Evolutionary conservation across 2,888 invertebrate genomes (phyloP).

Genomic region (Pecten maximus): DNA sequence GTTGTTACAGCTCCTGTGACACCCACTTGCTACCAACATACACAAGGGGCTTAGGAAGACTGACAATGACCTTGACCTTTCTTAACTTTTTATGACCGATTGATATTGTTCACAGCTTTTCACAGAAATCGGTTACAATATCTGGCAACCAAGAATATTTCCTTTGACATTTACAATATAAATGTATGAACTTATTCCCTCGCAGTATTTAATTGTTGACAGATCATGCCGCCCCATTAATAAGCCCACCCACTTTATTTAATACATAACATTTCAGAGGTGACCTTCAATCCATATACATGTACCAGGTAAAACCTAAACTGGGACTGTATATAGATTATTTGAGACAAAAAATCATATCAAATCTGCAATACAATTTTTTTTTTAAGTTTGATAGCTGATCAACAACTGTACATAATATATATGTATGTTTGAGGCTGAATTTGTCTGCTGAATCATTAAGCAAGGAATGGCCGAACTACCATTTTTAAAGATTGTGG

Average conservation of each 20-base stretch:
- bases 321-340: no score
- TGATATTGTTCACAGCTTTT: not conserved
- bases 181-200: not conserved
- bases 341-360: no score
- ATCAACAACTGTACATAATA: no score
- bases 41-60: not conserved
- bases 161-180: constrained; percentile 1
- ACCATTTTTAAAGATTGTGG: no score
- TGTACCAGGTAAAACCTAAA: no score
- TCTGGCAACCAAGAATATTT: not conserved
- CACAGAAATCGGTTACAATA: not conserved
- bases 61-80: not conserved
- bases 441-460: no score
- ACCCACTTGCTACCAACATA: not conserved
- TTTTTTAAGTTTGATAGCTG: no score
- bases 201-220: not conserved
- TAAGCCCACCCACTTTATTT: not conserved
- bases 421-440: no score
- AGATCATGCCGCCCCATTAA: not conserved
- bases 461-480: no score
- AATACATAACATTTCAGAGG: no score
- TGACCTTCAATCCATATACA: no score
- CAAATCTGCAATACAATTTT: no score
- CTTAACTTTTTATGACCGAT: not conserved
- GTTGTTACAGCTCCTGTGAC: not conserved